Evolutionary conservation across 2,888 invertebrate species (phyloP).

Genomic region (Luperina testacea): DNA sequence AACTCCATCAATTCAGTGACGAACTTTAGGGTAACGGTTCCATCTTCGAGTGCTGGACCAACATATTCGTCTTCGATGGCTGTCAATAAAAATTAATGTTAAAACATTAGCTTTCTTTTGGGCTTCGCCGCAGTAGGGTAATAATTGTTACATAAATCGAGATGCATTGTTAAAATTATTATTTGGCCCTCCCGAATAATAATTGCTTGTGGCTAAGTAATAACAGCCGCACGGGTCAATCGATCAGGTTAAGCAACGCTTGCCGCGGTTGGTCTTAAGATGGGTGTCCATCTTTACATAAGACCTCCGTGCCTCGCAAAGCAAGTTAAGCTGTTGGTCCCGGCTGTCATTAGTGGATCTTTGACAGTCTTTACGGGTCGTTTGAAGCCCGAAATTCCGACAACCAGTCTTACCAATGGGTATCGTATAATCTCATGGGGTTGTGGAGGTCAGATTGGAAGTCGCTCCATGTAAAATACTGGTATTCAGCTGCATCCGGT

Average conservation of each 20-base stretch:
- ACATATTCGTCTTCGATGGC: slow-evolving; percentile 98
- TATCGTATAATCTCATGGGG: background rate
- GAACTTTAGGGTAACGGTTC: slow-evolving; percentile 96
- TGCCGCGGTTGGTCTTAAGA: background rate
- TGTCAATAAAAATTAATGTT: slow-evolving; percentile 78
- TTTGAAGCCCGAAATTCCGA: background rate
- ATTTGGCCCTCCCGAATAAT: background rate
- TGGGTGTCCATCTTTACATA: background rate
- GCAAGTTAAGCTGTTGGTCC: background rate
- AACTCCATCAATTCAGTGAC: slow-evolving; percentile 96
- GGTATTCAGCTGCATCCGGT: background rate
- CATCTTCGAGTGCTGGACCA: slow-evolving; percentile 97
- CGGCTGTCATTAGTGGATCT: background rate
- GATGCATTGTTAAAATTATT: background rate
- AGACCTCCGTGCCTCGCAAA: too few species aligned
- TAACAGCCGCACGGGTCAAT: background rate
- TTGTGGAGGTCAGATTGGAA: background rate
- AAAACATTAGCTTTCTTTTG: background rate
- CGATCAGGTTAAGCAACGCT: background rate
- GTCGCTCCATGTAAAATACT: background rate
- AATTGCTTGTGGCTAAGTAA: background rate
- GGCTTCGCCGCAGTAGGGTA: background rate
- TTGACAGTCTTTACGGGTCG: background rate
- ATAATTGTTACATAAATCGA: background rate
- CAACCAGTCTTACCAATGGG: background rate